Evolutionary conservation across 2,888 invertebrate genomes (phyloP), one percentile per base, ranked within the genome.

Genomic region (Brachypalpus laphriformis): DNA sequence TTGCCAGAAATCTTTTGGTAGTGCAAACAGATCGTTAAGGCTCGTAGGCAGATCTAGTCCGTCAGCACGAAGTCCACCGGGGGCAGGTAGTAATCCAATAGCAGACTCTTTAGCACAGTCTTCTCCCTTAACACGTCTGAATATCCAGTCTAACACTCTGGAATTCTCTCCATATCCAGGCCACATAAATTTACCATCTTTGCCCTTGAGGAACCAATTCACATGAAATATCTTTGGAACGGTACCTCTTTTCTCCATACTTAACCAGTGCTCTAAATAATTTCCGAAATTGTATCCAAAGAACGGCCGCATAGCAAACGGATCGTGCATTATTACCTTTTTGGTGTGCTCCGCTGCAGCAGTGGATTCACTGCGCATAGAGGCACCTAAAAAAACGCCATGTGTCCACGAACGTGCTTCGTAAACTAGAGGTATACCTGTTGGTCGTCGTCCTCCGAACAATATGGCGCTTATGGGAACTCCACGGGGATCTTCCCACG

Each of bases 231-330:
- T 96, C 91, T 97, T 96, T 0, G 99, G 99, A 89, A 99, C 93
- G 65, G 95, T 93, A 0, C 94, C 94, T 8, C 93, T 92, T 16
- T 93, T 89, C 81, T 95, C 95, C 96, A 99, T 97, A 86, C 95
- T 96, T 85, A 99, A 93, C 99, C 99, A 99, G 92, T 99, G 99
- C 4, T 94, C 92, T 25, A 99, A 93, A 92, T 99, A 99, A 88
- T 98, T 94, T 1, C 99, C 99, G 90, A 99, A 98, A 93, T 99
- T 99, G 94, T 99, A 99, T 0, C 99, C 99, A 91, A 99, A 98
- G 95, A 99, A 99, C 2, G 99, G 99, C 42, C 99, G 94, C 99
- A 99, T 99, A 0, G 99, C 99, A 92, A 99, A 99, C 2, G 99
- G 99, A 92, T 99, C 99, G 92, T 99, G 97, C 98, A 99, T 98